Percentiles rank a stretch among this genome's conserved stretches.
These are phyloP conservation scores for Strix aluco DNA, from an alignment of 2,113 vertebrate genomes.

Conservation along the genomic window DNA sequence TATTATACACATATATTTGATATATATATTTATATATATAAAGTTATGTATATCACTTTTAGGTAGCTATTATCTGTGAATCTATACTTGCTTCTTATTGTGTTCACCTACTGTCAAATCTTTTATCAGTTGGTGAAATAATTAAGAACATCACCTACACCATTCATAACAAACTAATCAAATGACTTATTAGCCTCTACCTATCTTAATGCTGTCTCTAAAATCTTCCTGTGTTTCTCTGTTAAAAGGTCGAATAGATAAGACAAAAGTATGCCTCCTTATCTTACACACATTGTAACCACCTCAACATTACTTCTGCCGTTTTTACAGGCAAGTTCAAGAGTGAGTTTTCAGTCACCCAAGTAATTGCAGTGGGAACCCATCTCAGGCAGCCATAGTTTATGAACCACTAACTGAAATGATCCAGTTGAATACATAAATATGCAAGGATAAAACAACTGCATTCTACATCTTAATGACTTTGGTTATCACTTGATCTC, in stretches of 20 bases:
- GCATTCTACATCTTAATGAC: neutral
- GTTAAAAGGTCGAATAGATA: neutral
- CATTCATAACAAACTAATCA: neutral
- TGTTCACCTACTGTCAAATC: neutral
- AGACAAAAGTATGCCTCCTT: neutral
- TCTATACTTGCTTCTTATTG: neutral
- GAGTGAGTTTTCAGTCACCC: neutral
- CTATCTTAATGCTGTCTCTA: neutral
- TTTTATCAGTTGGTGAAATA: neutral
- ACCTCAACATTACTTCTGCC: neutral
- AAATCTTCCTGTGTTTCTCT: neutral
- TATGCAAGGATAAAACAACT: neutral
- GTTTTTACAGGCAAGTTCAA: neutral
- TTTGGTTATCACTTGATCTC: neutral
- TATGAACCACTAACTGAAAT: neutral
- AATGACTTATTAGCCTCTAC: neutral
- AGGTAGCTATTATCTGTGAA: neutral
- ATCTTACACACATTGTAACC: neutral
- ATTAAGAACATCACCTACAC: neutral
- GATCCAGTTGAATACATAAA: neutral
- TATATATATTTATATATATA: neutral
- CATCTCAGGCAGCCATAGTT: neutral
- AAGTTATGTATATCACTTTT: neutral
- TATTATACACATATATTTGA: neutral
- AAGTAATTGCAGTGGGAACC: neutral